Percentiles rank a stretch among this genome's conserved stretches.
phyloP scores from a whole-genome alignment of 2,113 vertebrate genomes.

The Salvelinus sp. region DNA sequence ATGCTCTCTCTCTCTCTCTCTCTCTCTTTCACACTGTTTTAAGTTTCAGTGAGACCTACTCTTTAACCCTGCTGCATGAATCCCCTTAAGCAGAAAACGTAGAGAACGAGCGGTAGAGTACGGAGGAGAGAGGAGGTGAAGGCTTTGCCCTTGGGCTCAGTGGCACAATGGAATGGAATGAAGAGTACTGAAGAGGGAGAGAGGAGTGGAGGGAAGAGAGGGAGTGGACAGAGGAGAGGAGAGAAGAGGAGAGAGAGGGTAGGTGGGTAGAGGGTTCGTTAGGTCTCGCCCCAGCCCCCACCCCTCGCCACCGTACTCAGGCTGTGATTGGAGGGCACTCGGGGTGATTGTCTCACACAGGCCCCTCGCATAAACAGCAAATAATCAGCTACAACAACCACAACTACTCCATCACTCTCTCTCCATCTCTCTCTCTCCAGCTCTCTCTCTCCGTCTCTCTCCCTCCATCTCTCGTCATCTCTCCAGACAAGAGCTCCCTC shows the following conservation, averaged over 20 bases:
- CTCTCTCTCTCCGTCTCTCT: not conserved
- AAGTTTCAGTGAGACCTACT: not conserved
- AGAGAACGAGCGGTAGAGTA: not conserved
- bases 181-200: slow-evolving; percentile 34
- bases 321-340: slow-evolving; percentile 72
- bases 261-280: slow-evolving; percentile 51
- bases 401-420: slow-evolving; percentile 12
- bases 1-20: not conserved
- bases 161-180: slow-evolving; percentile 53
- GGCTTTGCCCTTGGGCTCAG: slow-evolving; percentile 56
- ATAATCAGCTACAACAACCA: slow-evolving; percentile 62
- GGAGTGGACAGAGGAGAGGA: slow-evolving; percentile 38
- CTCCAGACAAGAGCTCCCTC: not conserved
- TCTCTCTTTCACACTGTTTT: not conserved
- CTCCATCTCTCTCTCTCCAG: not conserved
- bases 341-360: slow-evolving; percentile 8
- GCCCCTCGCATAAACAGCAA: slow-evolving; percentile 64
- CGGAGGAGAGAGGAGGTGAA: not conserved
- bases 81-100: not conserved
- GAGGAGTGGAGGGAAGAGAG: slow-evolving; percentile 46
- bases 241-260: slow-evolving; percentile 46
- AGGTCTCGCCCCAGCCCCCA: slow-evolving; percentile 48
- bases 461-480: not conserved
- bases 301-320: slow-evolving; percentile 56
- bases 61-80: not conserved